phyloP scores from a whole-genome alignment of 1,140 invertebrate genomes.

The Neodiprion fabricii region DNA sequence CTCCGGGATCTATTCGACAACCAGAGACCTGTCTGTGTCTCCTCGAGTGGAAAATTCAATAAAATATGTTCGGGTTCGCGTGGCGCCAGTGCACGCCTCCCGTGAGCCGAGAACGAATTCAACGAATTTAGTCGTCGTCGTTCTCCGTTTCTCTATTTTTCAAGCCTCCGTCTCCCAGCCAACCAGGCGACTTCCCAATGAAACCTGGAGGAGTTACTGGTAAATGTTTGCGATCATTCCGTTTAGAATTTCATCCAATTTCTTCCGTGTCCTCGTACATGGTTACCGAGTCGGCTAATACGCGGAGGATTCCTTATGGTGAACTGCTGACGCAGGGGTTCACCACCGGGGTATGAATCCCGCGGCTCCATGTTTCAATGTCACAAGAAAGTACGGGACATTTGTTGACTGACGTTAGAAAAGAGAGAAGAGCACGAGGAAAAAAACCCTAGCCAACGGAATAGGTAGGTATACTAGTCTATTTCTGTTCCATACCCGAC shows the following conservation, averaged over 20 bases:
- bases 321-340: neutral
- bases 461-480: no score
- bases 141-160: no score
- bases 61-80: conserved; percentile 7
- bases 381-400: neutral
- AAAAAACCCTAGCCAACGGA: neutral
- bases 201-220: neutral
- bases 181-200: no score
- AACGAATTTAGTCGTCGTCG: no score
- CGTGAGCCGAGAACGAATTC: no score
- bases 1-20: neutral
- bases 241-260: conserved; percentile 7
- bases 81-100: neutral
- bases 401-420: conserved; percentile 5
- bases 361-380: neutral
- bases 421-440: neutral
- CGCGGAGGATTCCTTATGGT: neutral
- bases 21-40: neutral
- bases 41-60: conserved; percentile 7
- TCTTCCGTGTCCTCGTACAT: neutral
- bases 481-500: no score
- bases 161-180: no score
- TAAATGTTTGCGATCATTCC: neutral
- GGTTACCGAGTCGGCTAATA: neutral
- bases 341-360: no score